phyloP scores from a whole-genome alignment of 2,797 vertebrate genomes.

The Mycteria americana region DNA sequence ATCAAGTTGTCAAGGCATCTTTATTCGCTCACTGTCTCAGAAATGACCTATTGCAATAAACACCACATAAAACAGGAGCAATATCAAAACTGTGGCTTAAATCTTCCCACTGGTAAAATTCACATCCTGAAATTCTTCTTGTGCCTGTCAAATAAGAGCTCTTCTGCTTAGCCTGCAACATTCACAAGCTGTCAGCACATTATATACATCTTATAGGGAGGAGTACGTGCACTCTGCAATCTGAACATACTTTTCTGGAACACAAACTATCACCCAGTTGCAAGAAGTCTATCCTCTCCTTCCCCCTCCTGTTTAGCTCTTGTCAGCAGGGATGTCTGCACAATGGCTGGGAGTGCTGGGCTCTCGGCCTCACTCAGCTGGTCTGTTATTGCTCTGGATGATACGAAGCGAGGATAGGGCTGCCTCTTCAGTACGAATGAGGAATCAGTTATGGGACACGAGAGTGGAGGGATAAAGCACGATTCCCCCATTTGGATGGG shows the following conservation, averaged over 20 bases:
- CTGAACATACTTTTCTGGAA: background rate
- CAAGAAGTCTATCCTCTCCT: background rate
- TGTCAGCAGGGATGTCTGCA: background rate
- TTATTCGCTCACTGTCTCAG: background rate
- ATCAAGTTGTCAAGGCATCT: background rate
- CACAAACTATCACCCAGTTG: background rate
- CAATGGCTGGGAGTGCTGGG: background rate
- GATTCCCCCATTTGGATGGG: background rate
- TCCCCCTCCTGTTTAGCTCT: background rate
- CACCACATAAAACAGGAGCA: background rate
- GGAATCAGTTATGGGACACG: background rate
- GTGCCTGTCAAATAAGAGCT: background rate
- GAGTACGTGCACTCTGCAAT: background rate
- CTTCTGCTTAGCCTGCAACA: constrained; percentile 27
- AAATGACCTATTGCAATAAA: background rate
- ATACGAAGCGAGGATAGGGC: accelerated
- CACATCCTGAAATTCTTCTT: constrained; percentile 34
- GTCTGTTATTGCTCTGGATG: background rate
- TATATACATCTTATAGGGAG: background rate
- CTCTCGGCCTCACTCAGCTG: background rate
- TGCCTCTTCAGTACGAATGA: background rate
- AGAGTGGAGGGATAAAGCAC: background rate
- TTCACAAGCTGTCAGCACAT: constrained; percentile 34
- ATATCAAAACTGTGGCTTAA: background rate
- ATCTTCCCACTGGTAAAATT: background rate